Base-by-base conservation (phyloP, 2,888 invertebrate species). In the Altica lythri region DNA sequence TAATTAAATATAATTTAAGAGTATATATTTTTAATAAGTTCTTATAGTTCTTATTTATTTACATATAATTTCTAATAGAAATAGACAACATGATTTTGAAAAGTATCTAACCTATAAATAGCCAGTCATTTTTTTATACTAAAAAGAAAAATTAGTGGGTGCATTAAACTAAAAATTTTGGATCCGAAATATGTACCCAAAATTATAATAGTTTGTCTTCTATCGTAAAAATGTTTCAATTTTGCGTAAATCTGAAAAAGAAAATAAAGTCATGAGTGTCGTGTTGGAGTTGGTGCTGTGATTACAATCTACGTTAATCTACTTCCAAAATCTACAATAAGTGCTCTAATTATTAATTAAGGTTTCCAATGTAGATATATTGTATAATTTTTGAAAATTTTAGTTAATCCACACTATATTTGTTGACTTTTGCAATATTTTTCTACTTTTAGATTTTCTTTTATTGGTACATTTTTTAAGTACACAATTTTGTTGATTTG, bases 21-120 rank as follows among this genome's bases (percentile, higher is more conserved):
- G n/a, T n/a, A n/a, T n/a, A n/a, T n/a, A n/a, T n/a, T n/a, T n/a
- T n/a, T n/a, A n/a, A n/a, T n/a, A n/a, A n/a, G n/a, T n/a, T n/a
- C n/a, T n/a, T n/a, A n/a, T 12, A 10, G 9, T 14, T 34, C 4
- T 34, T 9, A 14, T 34, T 2, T 60, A 66, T 66, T 62, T 64
- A 66, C 65, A 66, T 61, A 59, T 62, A 65, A 50, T 50, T 59
- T 61, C 63, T 63, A 65, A 60, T 63, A 66, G 64, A 63, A 65
- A 59, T 66, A 66, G 64, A 65, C 65, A 65, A 64, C 63, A 63
- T 60, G n/a, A 59, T 57, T 53, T 53, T 60, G 59, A 61, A 63
- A 62, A 56, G 55, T 61, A 62, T 48, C 61, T 64, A 62, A 53
- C 53, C 57, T 63, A 62, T 57, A 52, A 56, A 57, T 57, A 64